Evolutionary conservation across 2,113 vertebrate species (phyloP).

Genomic region (Beaufortia kweichowensis): DNA sequence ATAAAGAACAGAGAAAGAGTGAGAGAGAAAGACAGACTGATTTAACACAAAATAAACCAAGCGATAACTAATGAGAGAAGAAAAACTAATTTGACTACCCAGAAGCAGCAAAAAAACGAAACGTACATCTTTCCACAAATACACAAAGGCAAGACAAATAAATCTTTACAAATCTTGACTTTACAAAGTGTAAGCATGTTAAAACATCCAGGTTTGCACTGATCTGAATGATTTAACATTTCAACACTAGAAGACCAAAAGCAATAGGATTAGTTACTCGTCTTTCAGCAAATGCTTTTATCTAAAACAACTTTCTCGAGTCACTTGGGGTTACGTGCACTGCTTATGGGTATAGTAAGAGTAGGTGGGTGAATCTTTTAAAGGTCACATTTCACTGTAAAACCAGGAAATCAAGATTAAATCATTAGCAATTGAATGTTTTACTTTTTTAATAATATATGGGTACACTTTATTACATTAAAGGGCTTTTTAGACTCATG

Average conservation of each 20-base stretch:
- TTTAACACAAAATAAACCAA: conserved; percentile 2
- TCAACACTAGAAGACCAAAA: not conserved
- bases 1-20: not conserved
- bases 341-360: not conserved
- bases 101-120: conserved; percentile 2
- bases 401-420: not conserved
- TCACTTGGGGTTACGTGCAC: not conserved
- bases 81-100: not conserved
- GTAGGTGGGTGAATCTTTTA: not conserved
- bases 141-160: conserved; percentile 13
- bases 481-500: too few relatives aligned
- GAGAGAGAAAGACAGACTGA: conserved; percentile 6
- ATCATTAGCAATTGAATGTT: too few relatives aligned
- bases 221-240: conserved; percentile 3
- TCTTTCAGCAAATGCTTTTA: conserved; percentile 31
- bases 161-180: not conserved
- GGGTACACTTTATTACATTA: too few relatives aligned
- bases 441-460: too few relatives aligned
- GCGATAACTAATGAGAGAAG: not conserved
- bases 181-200: conserved; percentile 10
- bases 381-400: not conserved
- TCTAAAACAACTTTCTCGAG: not conserved
- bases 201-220: conserved; percentile 1
- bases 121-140: not conserved
- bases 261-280: conserved; percentile 15